Conservation (phyloP, 2,113 vertebrate genomes). For the Tringa solitaria region DNA sequence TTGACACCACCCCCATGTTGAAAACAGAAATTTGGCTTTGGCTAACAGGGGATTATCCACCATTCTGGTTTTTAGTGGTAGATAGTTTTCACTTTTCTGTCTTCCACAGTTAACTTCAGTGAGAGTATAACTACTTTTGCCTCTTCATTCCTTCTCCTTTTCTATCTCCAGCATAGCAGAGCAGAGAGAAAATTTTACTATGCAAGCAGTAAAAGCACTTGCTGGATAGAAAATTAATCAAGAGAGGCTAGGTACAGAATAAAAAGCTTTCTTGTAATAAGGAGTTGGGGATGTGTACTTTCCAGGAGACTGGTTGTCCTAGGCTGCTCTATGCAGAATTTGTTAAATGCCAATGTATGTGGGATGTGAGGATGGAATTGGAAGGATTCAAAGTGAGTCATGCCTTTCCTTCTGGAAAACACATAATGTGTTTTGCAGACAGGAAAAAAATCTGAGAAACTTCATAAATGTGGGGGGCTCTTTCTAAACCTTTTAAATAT, state of each 20-base stretch:
- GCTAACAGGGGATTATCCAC: not conserved
- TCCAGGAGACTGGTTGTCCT: not conserved
- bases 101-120: not conserved
- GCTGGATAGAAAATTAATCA: not conserved
- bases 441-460: not conserved
- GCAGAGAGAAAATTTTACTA: not conserved
- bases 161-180: not conserved
- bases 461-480: not conserved
- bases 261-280: not conserved
- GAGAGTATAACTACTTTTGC: not conserved
- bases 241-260: not conserved
- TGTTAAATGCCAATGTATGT: not conserved
- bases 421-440: not conserved
- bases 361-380: not conserved
- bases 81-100: not conserved
- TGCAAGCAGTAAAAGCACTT: not conserved
- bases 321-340: not conserved
- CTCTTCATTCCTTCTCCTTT: not conserved
- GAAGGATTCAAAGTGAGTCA: not conserved
- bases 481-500: not conserved
- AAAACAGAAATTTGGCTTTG: not conserved
- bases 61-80: not conserved
- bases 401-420: not conserved
- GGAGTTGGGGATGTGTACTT: accelerated
- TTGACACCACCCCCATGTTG: not conserved